phyloP scores from a whole-genome alignment of 2,113 vertebrate species.

The Mustela nigripes region DNA sequence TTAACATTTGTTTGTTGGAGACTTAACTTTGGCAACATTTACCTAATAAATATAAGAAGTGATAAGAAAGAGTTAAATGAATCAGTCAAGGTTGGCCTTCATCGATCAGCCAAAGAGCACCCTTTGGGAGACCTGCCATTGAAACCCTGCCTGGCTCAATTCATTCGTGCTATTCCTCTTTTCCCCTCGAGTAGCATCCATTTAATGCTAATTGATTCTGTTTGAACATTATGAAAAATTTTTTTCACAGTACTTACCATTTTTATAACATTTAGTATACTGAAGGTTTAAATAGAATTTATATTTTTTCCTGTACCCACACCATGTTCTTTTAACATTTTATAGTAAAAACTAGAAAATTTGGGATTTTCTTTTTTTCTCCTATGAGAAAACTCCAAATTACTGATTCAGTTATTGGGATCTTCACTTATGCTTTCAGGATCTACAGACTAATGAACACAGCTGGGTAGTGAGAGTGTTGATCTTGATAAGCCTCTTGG shows the following conservation, averaged over 20 bases:
- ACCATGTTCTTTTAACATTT: neutral
- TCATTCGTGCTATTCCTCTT: neutral
- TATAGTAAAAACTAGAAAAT: neutral
- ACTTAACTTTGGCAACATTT: neutral
- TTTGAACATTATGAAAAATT: neutral
- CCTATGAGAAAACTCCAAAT: slow-evolving; percentile 16
- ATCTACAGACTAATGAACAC: neutral
- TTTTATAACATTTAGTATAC: neutral
- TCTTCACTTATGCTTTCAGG: neutral
- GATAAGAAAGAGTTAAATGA: neutral
- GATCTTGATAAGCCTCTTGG: neutral
- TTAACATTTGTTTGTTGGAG: neutral
- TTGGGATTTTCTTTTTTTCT: neutral
- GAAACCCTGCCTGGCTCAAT: neutral
- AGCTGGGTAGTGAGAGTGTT: neutral
- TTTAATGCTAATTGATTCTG: neutral
- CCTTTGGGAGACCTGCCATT: neutral
- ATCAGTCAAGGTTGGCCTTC: neutral
- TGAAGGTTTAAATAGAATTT: neutral
- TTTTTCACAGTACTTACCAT: slow-evolving; percentile 29
- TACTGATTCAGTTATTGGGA: neutral
- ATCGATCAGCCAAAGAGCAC: neutral
- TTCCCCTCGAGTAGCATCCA: neutral
- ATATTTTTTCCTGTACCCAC: neutral
- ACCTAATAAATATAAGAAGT: neutral